phyloP scores from a whole-genome alignment of 1,140 invertebrate species.

The Drosophila saltans region DNA sequence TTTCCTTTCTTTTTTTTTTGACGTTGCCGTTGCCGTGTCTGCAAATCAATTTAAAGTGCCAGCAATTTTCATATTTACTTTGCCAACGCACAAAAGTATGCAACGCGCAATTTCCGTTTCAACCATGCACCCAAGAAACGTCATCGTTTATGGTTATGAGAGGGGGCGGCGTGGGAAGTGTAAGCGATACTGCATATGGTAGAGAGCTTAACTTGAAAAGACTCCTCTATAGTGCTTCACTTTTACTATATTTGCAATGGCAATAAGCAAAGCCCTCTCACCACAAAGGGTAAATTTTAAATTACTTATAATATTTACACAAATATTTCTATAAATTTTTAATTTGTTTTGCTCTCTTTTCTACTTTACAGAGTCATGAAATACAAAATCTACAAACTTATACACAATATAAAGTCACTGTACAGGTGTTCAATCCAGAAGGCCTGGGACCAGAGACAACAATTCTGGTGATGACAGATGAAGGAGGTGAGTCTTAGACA shows the following conservation, averaged over 20 bases:
- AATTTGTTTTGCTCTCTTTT: slow-evolving; percentile 62
- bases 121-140: slow-evolving; percentile 35
- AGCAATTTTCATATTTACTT: slow-evolving; percentile 72
- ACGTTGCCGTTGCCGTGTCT: slow-evolving; percentile 38
- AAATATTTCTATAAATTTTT: background rate
- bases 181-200: too few relatives aligned
- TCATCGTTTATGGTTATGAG: background rate
- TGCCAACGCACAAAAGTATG: slow-evolving; percentile 69
- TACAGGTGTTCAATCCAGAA: slow-evolving; percentile 91
- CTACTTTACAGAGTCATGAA: slow-evolving; percentile 86
- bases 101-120: slow-evolving; percentile 74
- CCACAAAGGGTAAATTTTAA: too few relatives aligned
- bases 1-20: slow-evolving; percentile 50
- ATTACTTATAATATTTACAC: too few relatives aligned
- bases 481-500: slow-evolving; percentile 88
- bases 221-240: too few relatives aligned
- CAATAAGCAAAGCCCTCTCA: too few relatives aligned
- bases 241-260: too few relatives aligned
- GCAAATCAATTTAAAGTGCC: slow-evolving; percentile 72
- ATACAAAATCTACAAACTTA: slow-evolving; percentile 89
- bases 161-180: background rate
- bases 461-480: slow-evolving; percentile 90
- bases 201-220: too few relatives aligned
- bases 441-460: slow-evolving; percentile 88
- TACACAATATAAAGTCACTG: slow-evolving; percentile 89